These are phyloP conservation scores for Heteromormyrus szaboi DNA, from an alignment of 2,797 vertebrate genomes.

Conservation along the genomic window DNA sequence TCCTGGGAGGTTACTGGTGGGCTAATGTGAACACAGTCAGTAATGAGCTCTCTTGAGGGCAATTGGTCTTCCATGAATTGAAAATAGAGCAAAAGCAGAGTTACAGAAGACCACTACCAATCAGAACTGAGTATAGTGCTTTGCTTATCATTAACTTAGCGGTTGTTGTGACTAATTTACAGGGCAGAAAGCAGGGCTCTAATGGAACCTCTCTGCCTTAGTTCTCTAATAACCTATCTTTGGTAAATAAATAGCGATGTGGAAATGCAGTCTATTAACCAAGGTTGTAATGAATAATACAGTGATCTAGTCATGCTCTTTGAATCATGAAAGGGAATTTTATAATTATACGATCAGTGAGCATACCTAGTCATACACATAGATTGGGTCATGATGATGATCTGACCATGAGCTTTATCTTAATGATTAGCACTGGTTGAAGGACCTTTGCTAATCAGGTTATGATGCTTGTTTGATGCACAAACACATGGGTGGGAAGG, in stretches of 20 bases:
- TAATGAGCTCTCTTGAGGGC: conserved; percentile 71
- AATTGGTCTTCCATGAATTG: neutral
- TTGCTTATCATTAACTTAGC: conserved; percentile 11
- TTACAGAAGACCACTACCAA: neutral
- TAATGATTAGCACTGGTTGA: conserved; percentile 59
- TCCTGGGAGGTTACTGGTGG: conserved; percentile 63
- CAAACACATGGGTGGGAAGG: conserved; percentile 54
- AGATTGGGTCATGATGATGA: neutral
- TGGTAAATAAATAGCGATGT: conserved; percentile 13
- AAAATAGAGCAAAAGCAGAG: neutral
- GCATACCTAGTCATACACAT: neutral
- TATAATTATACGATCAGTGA: conserved; percentile 4
- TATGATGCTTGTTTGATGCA: conserved; percentile 70
- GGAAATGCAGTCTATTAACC: conserved; percentile 3
- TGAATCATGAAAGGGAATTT: conserved; percentile 6
- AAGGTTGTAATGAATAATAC: conserved; percentile 17
- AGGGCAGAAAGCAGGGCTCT: conserved; percentile 2
- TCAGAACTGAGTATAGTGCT: neutral
- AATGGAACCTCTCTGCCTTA: neutral
- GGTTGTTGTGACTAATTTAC: conserved; percentile 10
- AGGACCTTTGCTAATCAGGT: conserved; percentile 63
- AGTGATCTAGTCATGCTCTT: conserved; percentile 6
- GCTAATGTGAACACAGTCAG: conserved; percentile 65
- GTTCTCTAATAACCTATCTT: neutral
- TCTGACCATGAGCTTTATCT: conserved; percentile 35